Conservation (phyloP, 2,888 invertebrate genomes). For the Mylabris sibirica region DNA sequence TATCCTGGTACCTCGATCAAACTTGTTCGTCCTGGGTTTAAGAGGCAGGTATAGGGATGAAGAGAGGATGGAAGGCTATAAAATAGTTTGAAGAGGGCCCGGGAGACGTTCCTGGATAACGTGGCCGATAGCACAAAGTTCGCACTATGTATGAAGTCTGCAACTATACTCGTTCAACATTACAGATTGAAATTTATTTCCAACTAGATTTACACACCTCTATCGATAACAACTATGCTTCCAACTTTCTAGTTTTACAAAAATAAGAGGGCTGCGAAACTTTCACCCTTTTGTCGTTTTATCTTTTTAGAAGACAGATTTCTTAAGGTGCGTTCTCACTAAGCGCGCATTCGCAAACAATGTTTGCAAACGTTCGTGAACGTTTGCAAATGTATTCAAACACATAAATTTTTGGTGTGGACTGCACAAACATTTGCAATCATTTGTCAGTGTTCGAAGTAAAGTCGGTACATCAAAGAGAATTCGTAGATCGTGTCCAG, state of each 20-base stretch:
- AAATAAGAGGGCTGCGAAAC: background rate
- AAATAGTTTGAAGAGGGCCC: slow-evolving; percentile 61
- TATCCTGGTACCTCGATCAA: slow-evolving; percentile 58
- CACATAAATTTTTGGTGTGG: too few species aligned
- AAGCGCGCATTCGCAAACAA: too few species aligned
- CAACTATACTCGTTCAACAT: slow-evolving; percentile 34
- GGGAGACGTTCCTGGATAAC: slow-evolving; percentile 57
- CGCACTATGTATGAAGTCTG: slow-evolving; percentile 38
- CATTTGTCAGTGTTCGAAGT: too few species aligned
- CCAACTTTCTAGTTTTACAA: too few species aligned
- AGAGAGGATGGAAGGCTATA: slow-evolving; percentile 50
- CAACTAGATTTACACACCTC: slow-evolving; percentile 29
- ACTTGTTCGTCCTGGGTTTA: slow-evolving; percentile 49
- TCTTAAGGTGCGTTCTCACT: too few species aligned
- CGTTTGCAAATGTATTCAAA: too few species aligned
- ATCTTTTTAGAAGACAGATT: background rate
- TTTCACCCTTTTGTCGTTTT: background rate
- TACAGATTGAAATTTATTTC: slow-evolving; percentile 43
- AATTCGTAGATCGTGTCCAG: too few species aligned
- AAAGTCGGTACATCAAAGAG: too few species aligned
- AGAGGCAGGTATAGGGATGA: slow-evolving; percentile 36
- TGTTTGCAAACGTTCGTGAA: too few species aligned
- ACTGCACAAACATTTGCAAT: too few species aligned
- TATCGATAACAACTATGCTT: background rate
- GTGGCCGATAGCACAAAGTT: slow-evolving; percentile 47